phyloP scores from a whole-genome alignment of 2,113 vertebrate genomes.

The Sorex fumeus region DNA sequence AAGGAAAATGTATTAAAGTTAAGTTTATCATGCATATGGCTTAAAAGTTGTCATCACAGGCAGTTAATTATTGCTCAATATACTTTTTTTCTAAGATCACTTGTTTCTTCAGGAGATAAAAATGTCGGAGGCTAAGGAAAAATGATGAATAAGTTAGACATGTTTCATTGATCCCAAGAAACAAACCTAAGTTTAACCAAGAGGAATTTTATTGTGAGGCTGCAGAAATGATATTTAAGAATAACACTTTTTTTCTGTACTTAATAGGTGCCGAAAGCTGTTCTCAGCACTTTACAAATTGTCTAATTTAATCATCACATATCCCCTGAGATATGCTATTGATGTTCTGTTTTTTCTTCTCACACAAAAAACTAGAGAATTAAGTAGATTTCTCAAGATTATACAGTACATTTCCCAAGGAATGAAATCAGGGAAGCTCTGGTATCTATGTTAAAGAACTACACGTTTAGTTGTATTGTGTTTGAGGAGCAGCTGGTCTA shows the following conservation, averaged over 20 bases:
- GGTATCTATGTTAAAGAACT: background rate
- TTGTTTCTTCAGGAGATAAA: background rate
- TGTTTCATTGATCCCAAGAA: slow-evolving; percentile 4
- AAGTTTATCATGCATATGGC: background rate
- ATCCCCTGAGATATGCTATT: background rate
- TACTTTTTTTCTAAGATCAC: background rate
- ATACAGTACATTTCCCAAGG: background rate
- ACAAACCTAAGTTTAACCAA: slow-evolving; percentile 28
- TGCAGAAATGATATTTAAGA: slow-evolving; percentile 1
- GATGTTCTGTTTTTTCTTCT: background rate
- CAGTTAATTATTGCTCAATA: background rate
- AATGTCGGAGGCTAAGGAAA: background rate
- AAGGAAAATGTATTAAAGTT: background rate
- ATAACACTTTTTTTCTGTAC: background rate
- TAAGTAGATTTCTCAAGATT: background rate
- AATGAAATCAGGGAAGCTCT: background rate
- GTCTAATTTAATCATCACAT: slow-evolving; percentile 16
- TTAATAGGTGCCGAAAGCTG: slow-evolving; percentile 37
- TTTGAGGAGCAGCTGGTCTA: background rate
- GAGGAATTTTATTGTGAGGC: background rate
- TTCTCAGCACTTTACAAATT: slow-evolving; percentile 8
- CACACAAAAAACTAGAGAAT: background rate
- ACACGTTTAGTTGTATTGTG: background rate
- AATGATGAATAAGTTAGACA: slow-evolving; percentile 13
- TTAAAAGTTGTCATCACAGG: background rate